Percentiles rank a stretch among this genome's conserved stretches.
Conservation (phyloP, 2,888 invertebrate genomes). For the Atethmia centrago region DNA sequence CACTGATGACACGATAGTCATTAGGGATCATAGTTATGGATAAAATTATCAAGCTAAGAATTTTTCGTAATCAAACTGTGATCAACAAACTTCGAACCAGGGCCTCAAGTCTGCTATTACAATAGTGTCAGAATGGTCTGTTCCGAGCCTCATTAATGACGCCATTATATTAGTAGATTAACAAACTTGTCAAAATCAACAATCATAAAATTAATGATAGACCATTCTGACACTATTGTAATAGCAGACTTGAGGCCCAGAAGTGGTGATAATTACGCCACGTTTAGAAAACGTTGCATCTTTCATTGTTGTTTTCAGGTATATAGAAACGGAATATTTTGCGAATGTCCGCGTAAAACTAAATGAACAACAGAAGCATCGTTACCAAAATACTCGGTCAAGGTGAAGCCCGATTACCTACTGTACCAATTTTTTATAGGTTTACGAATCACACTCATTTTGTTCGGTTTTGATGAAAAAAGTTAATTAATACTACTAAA, state of each 20-base stretch:
- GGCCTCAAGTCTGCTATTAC: too few relatives aligned
- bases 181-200: too few relatives aligned
- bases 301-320: not conserved
- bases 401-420: conserved; percentile 46
- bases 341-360: conserved; percentile 20
- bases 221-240: too few relatives aligned
- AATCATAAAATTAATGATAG: too few relatives aligned
- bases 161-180: too few relatives aligned
- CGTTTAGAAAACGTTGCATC: not conserved
- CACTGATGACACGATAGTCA: too few relatives aligned
- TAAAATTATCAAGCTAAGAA: not conserved
- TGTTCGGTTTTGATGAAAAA: conserved; percentile 7
- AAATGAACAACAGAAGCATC: conserved; percentile 38
- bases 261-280: not conserved
- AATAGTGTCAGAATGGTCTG: too few relatives aligned
- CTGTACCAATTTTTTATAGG: conserved; percentile 37
- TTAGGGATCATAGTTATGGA: not conserved
- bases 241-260: too few relatives aligned
- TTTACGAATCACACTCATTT: conserved; percentile 21
- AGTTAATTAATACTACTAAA: not conserved
- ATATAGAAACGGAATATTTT: conserved; percentile 2
- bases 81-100: not conserved
- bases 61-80: not conserved
- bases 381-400: conserved; percentile 54
- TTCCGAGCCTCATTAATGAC: too few relatives aligned